These are phyloP conservation scores for Acanthurus tractus DNA, from an alignment of 2,797 vertebrate genomes.

Conservation along the genomic window DNA sequence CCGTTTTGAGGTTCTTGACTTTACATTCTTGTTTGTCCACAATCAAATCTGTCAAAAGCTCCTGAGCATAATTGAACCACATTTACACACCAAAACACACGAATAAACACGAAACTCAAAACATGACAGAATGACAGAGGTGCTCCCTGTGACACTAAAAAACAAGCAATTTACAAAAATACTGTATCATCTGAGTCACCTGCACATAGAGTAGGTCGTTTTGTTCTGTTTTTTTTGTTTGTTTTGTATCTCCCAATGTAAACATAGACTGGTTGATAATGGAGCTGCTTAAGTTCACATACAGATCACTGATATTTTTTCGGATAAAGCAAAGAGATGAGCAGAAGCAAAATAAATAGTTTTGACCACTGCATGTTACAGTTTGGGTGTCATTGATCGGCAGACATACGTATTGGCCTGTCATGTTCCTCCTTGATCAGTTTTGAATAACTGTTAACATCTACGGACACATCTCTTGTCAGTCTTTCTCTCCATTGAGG, in stretches of 20 bases:
- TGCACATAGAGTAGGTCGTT: constrained; percentile 44
- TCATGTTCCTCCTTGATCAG: constrained; percentile 25
- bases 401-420: constrained; percentile 19
- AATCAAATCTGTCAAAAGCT: constrained; percentile 77
- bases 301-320: constrained; percentile 48
- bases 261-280: constrained; percentile 74
- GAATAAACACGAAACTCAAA: constrained; percentile 48
- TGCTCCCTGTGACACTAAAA: constrained; percentile 36
- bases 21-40: constrained; percentile 80
- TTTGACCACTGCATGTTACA: constrained; percentile 49
- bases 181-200: constrained; percentile 38
- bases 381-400: constrained; percentile 44
- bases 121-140: constrained; percentile 45
- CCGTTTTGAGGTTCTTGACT: constrained; percentile 39
- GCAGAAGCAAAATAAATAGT: constrained; percentile 76
- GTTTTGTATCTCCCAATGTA: constrained; percentile 63
- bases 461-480: constrained; percentile 45
- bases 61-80: constrained; percentile 72
- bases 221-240: not conserved
- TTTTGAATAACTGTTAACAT: constrained; percentile 33
- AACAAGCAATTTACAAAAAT: constrained; percentile 64
- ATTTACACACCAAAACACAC: constrained; percentile 51
- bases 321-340: constrained; percentile 54
- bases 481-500: constrained; percentile 68
- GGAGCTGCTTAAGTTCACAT: constrained; percentile 48